These are phyloP conservation scores for Rhodophaea formosa DNA, from an alignment of 2,888 invertebrate genomes.

Conservation along the genomic window DNA sequence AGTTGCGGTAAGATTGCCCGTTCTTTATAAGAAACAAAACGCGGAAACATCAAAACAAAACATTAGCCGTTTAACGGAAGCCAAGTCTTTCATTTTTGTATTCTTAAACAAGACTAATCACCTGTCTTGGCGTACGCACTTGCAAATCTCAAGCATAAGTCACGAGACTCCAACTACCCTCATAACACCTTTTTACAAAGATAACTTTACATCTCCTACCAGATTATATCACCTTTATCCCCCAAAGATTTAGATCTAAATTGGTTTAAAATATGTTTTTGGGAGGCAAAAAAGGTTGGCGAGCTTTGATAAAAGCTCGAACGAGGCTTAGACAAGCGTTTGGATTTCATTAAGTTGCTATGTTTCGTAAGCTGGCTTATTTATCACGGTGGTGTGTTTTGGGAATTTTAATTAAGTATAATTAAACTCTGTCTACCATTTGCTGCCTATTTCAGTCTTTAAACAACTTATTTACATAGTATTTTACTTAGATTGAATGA, in stretches of 20 bases:
- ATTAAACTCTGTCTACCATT: conserved; percentile 20
- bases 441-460: too few relatives aligned
- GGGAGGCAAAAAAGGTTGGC: neutral
- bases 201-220: neutral
- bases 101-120: conserved; percentile 2
- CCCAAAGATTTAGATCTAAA: neutral
- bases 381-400: conserved; percentile 26
- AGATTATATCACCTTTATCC: neutral
- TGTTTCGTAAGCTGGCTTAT: conserved; percentile 26
- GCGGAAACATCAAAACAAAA: too few relatives aligned
- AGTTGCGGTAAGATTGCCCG: too few relatives aligned
- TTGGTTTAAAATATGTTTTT: conserved; percentile 2
- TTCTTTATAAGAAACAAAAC: too few relatives aligned
- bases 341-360: conserved; percentile 32
- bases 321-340: conserved; percentile 30
- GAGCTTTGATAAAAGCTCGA: conserved; percentile 22
- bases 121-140: neutral
- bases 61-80: too few relatives aligned
- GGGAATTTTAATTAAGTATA: conserved; percentile 31
- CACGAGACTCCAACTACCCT: conserved; percentile 19
- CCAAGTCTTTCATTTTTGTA: neutral
- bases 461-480: too few relatives aligned
- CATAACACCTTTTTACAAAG: conserved; percentile 20
- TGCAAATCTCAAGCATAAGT: conserved; percentile 4
- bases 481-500: too few relatives aligned